phyloP scores from a whole-genome alignment of 2,113 vertebrate species.

The Daubentonia madagascariensis region DNA sequence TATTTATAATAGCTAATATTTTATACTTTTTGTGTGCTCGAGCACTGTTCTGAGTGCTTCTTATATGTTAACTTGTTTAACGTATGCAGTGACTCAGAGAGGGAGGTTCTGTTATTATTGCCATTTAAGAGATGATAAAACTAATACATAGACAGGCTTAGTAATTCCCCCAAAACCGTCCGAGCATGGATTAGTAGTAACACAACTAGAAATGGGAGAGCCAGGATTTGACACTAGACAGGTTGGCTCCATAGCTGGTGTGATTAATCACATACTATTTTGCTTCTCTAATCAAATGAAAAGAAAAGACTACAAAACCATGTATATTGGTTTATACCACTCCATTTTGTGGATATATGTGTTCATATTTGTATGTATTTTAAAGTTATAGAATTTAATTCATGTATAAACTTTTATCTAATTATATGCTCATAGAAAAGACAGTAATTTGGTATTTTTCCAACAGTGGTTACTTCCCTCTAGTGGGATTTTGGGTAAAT shows the following conservation, averaged over 20 bases:
- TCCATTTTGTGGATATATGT: not conserved
- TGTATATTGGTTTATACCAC: not conserved
- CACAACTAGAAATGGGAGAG: not conserved
- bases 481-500: not conserved
- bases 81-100: not conserved
- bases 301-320: not conserved
- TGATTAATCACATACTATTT: not conserved
- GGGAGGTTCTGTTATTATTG: not conserved
- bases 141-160: not conserved
- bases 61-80: not conserved
- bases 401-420: not conserved
- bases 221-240: not conserved
- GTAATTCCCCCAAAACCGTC: not conserved
- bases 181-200: not conserved
- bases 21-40: not conserved
- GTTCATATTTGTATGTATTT: not conserved
- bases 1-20: not conserved
- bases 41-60: not conserved
- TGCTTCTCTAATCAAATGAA: not conserved
- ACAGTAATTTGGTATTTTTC: conserved; percentile 13
- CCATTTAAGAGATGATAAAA: not conserved
- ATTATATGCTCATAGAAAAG: not conserved
- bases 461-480: not conserved
- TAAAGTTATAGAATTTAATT: not conserved
- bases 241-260: not conserved